Conservation (phyloP, 2,797 vertebrate genomes). For the Urophycis tenuis region DNA sequence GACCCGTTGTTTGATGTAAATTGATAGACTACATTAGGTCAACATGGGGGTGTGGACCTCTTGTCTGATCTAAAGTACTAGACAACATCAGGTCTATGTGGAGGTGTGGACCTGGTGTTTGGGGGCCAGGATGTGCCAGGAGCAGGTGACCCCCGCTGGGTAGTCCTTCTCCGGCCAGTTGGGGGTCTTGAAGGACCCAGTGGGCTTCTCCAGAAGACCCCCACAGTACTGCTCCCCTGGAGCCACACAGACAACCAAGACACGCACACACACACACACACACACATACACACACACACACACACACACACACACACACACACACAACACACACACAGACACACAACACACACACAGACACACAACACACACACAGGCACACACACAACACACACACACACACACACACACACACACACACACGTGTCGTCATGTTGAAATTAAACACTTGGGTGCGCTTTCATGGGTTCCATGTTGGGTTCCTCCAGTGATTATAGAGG, state of each 20-base stretch:
- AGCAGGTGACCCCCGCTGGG: slow-evolving; percentile 90
- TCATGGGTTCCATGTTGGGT: neutral
- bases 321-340: no score
- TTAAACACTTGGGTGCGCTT: neutral
- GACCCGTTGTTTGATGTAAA: no score
- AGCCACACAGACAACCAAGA: neutral
- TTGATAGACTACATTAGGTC: no score
- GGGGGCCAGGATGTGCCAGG: slow-evolving; percentile 93
- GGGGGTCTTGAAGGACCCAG: slow-evolving; percentile 89
- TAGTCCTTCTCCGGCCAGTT: slow-evolving; percentile 98
- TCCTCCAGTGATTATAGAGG: neutral
- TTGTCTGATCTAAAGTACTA: neutral
- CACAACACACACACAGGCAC: no score
- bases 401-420: neutral
- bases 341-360: no score
- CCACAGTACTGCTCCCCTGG: slow-evolving; percentile 96
- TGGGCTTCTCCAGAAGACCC: slow-evolving; percentile 82
- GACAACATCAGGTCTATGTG: neutral
- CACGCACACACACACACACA: neutral
- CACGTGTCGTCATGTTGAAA: neutral
- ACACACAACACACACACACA: neutral
- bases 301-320: no score
- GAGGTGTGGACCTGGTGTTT: slow-evolving; percentile 81
- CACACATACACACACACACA: no score
- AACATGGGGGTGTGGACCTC: no score